These are phyloP conservation scores for Laupala kohalensis DNA, from an alignment of 1,140 invertebrate species.

Conservation along the genomic window DNA sequence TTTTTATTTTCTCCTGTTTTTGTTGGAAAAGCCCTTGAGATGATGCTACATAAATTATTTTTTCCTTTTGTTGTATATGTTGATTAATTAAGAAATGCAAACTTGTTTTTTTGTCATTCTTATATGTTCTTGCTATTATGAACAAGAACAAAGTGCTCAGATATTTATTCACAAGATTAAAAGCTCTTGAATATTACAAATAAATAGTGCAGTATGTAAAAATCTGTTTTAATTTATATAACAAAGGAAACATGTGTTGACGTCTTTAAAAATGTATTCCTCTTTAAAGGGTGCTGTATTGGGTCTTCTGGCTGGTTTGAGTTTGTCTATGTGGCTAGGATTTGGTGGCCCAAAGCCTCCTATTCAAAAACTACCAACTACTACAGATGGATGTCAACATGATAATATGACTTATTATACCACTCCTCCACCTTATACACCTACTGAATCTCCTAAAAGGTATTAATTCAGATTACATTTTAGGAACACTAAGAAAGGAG, in stretches of 20 bases:
- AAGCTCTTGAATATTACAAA: neutral
- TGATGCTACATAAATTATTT: too few relatives aligned
- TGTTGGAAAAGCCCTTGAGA: too few relatives aligned
- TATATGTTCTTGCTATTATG: too few relatives aligned
- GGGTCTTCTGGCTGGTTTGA: conserved; percentile 49
- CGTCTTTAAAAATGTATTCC: too few relatives aligned
- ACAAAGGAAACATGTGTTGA: too few relatives aligned
- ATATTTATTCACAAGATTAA: too few relatives aligned
- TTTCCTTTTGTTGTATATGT: neutral
- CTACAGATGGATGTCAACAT: conserved; percentile 24
- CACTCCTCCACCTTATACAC: neutral
- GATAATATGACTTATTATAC: neutral
- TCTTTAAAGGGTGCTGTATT: conserved; percentile 45
- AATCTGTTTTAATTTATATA: too few relatives aligned
- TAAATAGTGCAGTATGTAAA: neutral
- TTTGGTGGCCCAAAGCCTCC: conserved; percentile 66
- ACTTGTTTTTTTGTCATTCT: neutral
- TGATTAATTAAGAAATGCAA: neutral
- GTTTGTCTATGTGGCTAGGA: conserved; percentile 68
- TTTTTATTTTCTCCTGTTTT: too few relatives aligned
- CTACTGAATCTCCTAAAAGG: neutral
- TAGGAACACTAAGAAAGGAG: neutral
- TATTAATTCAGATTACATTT: too few relatives aligned
- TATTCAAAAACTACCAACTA: conserved; percentile 38
- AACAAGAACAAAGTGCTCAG: too few relatives aligned